Evolutionary conservation across 1,140 invertebrate genomes (phyloP).

Genomic region (Gryllus bimaculatus): DNA sequence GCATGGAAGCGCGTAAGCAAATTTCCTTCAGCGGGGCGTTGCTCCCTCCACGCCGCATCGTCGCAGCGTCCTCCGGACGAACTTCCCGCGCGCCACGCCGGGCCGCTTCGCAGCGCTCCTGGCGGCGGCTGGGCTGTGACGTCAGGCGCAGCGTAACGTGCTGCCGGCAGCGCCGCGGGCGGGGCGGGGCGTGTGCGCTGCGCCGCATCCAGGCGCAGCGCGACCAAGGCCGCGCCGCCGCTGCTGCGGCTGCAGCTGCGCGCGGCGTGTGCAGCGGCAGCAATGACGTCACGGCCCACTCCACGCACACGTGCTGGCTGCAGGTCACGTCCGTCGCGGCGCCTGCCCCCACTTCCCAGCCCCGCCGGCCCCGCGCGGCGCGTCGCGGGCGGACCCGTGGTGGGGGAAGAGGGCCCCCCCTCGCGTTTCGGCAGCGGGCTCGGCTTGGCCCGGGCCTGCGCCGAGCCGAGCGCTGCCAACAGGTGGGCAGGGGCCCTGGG

Average conservation of each 20-base stretch:
- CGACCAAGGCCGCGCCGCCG: background rate
- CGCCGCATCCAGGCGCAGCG: conserved; percentile 1
- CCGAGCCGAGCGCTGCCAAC: background rate
- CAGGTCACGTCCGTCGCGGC: background rate
- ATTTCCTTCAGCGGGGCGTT: too few relatives aligned
- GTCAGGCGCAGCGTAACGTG: background rate
- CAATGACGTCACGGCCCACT: background rate
- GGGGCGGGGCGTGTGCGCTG: too few relatives aligned
- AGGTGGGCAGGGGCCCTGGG: background rate
- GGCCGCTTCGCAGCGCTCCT: background rate
- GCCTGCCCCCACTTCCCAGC: background rate
- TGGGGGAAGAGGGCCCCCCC: background rate
- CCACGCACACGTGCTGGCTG: background rate
- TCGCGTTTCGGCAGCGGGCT: background rate
- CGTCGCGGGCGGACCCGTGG: background rate
- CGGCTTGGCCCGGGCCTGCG: background rate
- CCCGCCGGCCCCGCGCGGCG: too few relatives aligned
- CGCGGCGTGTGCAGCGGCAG: background rate
- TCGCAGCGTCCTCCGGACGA: too few relatives aligned
- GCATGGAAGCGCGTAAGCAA: too few relatives aligned
- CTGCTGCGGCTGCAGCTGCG: background rate
- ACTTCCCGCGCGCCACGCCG: background rate
- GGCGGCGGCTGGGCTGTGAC: background rate
- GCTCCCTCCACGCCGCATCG: background rate
- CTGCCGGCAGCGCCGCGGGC: too few relatives aligned